phyloP scores from a whole-genome alignment of 2,888 invertebrate genomes.

The Tenthredo distinguenda region DNA sequence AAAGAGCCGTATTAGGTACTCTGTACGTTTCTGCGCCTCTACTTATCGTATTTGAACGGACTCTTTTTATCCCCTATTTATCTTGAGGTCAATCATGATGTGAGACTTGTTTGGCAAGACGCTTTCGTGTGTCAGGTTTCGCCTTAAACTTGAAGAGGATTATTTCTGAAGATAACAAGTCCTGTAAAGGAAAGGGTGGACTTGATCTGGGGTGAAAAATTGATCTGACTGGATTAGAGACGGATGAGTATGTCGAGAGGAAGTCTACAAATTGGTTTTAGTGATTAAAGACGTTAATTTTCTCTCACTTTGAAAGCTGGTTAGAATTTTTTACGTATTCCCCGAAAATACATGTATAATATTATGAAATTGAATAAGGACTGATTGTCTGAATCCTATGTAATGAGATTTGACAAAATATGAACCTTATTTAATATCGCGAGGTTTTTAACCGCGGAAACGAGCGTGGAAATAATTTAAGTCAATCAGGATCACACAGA shows the following conservation, averaged over 20 bases:
- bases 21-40: background rate
- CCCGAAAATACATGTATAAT: background rate
- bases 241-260: background rate
- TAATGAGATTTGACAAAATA: background rate
- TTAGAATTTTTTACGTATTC: background rate
- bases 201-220: background rate
- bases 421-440: background rate
- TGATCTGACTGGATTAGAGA: background rate
- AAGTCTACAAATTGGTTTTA: background rate
- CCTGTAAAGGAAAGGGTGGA: background rate
- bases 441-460: background rate
- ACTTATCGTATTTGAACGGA: background rate
- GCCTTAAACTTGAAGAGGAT: constrained; percentile 9
- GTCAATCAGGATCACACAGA: constrained; percentile 11
- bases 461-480: constrained; percentile 15
- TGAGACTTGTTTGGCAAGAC: constrained; percentile 13
- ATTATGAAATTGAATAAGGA: background rate
- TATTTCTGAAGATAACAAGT: background rate
- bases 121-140: background rate
- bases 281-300: constrained; percentile 18
- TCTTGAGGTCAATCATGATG: background rate
- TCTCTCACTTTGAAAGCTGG: background rate
- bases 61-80: background rate
- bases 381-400: background rate
- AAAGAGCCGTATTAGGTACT: background rate